phyloP scores from a whole-genome alignment of 1,140 invertebrate genomes.

The Conus betulinus region DNA sequence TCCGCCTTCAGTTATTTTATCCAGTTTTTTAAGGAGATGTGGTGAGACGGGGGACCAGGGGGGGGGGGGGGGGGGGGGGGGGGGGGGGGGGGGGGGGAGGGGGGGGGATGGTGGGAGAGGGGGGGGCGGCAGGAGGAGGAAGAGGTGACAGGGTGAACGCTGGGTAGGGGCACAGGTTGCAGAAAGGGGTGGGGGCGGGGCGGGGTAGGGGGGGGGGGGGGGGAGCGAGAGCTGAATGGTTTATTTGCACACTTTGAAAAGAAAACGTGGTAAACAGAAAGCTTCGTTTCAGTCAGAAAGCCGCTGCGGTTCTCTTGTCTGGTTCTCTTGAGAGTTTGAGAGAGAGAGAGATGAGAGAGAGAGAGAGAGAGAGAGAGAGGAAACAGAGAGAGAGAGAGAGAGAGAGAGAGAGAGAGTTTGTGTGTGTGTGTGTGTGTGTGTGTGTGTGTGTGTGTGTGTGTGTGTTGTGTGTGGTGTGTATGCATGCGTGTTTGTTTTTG shows the following conservation, averaged over 20 bases:
- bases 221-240: background rate
- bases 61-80: background rate
- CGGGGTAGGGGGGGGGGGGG: constrained; percentile 27
- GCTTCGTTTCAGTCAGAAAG: too few relatives aligned
- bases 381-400: background rate
- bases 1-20: too few relatives aligned
- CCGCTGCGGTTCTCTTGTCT: too few relatives aligned
- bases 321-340: too few relatives aligned
- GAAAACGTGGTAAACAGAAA: too few relatives aligned
- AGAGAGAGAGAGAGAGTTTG: background rate
- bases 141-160: background rate
- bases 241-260: too few relatives aligned
- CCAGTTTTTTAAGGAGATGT: too few relatives aligned
- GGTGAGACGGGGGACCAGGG: too few relatives aligned
- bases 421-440: background rate
- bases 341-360: too few relatives aligned
- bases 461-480: background rate
- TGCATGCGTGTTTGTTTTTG: background rate
- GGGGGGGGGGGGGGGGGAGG: too few relatives aligned
- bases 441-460: background rate
- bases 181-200: constrained; percentile 18
- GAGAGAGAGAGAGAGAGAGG: background rate
- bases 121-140: constrained; percentile 1
- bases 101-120: background rate
- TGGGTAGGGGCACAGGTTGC: constrained; percentile 9